These are phyloP conservation scores for Mactromeris polynyma DNA, from an alignment of 2,888 invertebrate species.

Conservation along the genomic window DNA sequence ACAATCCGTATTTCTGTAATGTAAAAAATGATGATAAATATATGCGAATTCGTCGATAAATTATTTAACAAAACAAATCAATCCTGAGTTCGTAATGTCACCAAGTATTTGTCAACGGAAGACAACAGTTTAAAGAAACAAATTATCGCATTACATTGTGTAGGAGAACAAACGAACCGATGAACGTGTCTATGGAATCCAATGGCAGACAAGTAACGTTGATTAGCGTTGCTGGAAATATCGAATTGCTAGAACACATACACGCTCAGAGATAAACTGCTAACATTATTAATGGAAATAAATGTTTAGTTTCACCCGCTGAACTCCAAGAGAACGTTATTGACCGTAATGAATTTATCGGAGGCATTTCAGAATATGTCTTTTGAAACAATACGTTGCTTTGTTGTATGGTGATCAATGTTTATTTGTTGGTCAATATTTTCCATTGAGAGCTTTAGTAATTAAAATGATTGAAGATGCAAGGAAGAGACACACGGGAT, in stretches of 20 bases:
- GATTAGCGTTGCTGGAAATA: not conserved
- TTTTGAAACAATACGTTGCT: too few species aligned
- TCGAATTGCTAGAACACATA: not conserved
- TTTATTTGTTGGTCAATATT: too few species aligned
- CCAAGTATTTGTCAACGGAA: not conserved
- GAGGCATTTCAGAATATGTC: too few species aligned
- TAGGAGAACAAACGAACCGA: not conserved
- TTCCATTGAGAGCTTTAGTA: too few species aligned
- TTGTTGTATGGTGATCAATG: too few species aligned
- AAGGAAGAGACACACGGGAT: too few species aligned
- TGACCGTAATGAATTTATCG: not conserved
- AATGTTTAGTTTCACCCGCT: not conserved
- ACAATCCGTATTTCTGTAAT: not conserved
- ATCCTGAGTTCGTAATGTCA: not conserved
- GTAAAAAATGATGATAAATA: not conserved
- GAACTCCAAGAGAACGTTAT: not conserved
- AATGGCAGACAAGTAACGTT: not conserved
- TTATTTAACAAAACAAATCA: not conserved
- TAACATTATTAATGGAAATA: not conserved
- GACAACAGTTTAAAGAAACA: not conserved
- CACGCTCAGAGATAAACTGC: too few species aligned
- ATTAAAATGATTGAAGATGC: too few species aligned
- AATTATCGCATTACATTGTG: not conserved
- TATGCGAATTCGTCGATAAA: not conserved
- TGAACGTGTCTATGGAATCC: not conserved